phyloP scores from a whole-genome alignment of 2,113 vertebrate species.

The Aspidoscelis tigris region DNA sequence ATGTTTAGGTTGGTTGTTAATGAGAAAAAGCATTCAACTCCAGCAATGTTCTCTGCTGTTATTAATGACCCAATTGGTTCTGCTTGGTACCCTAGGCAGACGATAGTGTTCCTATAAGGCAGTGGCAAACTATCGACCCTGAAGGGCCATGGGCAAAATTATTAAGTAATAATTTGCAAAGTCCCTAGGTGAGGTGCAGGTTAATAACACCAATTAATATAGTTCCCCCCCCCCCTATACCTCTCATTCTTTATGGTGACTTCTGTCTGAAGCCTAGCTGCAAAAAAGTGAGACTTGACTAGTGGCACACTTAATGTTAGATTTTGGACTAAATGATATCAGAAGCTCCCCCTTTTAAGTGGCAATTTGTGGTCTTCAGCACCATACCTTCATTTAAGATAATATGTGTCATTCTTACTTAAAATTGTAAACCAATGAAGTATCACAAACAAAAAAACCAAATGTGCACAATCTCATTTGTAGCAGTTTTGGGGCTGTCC shows the following conservation, averaged over 20 bases:
- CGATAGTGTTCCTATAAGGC: background rate
- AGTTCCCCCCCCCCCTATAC: background rate
- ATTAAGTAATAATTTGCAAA: constrained; percentile 22
- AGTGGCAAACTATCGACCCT: constrained; percentile 1
- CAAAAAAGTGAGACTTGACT: background rate
- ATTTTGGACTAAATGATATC: background rate
- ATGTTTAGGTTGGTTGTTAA: background rate
- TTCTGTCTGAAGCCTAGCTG: background rate
- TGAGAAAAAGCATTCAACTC: constrained; percentile 6
- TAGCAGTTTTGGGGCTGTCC: too few relatives aligned
- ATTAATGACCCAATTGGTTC: constrained; percentile 27
- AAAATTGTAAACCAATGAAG: too few relatives aligned
- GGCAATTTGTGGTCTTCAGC: background rate
- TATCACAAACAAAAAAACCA: too few relatives aligned
- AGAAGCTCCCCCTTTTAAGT: background rate
- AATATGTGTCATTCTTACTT: too few relatives aligned
- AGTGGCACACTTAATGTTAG: background rate
- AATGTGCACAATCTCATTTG: too few relatives aligned
- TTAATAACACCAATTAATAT: constrained; percentile 20
- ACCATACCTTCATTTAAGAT: too few relatives aligned
- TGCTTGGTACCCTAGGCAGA: background rate
- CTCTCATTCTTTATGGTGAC: background rate
- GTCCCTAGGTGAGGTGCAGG: background rate
- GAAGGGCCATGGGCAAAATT: background rate
- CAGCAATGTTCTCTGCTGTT: background rate